Evolutionary conservation across 2,113 vertebrate species (phyloP).

Genomic region (Heterochromis multidens): DNA sequence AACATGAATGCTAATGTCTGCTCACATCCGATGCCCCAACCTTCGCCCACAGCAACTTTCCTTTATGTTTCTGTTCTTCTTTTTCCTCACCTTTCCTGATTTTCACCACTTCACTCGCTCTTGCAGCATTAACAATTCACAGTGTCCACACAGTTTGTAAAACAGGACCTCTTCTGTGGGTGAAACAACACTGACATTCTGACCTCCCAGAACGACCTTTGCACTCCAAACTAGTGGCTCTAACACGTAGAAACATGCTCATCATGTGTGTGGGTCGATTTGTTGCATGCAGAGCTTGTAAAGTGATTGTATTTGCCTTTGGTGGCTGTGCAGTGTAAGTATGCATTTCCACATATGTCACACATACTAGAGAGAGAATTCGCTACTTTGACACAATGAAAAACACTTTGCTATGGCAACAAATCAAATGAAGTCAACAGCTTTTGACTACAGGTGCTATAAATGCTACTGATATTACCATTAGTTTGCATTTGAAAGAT

Average conservation of each 20-base stretch:
- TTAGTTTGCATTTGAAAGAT: neutral
- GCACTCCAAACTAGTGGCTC: slow-evolving; percentile 30
- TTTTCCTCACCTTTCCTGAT: slow-evolving; percentile 17
- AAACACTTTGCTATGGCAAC: neutral
- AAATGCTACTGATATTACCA: neutral
- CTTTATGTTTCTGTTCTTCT: slow-evolving; percentile 9
- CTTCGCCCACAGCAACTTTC: neutral
- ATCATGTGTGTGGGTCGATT: neutral
- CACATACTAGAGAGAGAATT: neutral
- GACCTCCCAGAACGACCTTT: slow-evolving; percentile 54
- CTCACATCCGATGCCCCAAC: neutral
- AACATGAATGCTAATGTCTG: slow-evolving; percentile 49
- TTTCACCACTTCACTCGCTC: neutral
- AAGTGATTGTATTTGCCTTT: neutral
- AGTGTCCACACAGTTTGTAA: slow-evolving; percentile 49
- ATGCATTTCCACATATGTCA: neutral
- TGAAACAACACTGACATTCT: slow-evolving; percentile 61
- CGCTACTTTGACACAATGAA: neutral
- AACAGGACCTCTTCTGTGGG: slow-evolving; percentile 53
- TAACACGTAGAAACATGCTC: slow-evolving; percentile 56
- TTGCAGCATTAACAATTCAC: slow-evolving; percentile 12
- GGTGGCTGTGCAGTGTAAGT: neutral
- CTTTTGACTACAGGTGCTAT: neutral
- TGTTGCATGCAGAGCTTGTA: neutral
- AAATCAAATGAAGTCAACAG: neutral